Base-by-base conservation (phyloP, 2,113 vertebrate species). In the Caranx ignobilis region DNA sequence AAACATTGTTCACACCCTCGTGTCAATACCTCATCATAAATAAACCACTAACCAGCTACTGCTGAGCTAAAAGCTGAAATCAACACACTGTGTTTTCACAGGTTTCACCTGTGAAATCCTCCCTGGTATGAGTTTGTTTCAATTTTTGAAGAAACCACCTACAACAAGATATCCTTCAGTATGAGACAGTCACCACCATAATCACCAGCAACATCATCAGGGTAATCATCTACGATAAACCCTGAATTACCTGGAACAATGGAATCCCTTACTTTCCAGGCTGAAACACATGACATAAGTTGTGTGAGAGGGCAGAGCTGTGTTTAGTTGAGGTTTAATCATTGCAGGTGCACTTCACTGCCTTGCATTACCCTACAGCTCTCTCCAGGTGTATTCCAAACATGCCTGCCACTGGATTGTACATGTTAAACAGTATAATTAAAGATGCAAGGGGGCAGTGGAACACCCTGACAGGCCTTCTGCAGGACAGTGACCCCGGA, bases 301-400 rank as follows among this genome's bases (percentile, higher is more conserved):
- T 68, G 34, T 54, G 15, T 65, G 68, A 34, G 67, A 34, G 31
- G 43, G 31, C 32, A 64, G 31, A 64, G 15, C 43, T 7, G 11
- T 43, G 43, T 48, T 72, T 56, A 71, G 48, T 32, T 69, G n/a
- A 70, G n/a, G 31, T 76, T 15, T 74, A 61, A 83, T 63, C 63
- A n/a, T 39, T 84, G 75, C 75, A 90, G 83, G 65, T 88, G 86
- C 56, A 75, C 45, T 45, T 72, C 56, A 39, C 16, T 62, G 35
- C 45, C 52, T 61, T 12, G 12, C 56, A 54, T 67, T 67, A 66
- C 64, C 32, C 26, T n/a, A 48, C 35, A 34, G 45, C 54, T 65
- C 15, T 65, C 41, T 82, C 37, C 54, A 59, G 45, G 79, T 56
- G 26, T 37, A 37, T 63, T 35, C 43, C 15, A 18, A 59, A 70